These are phyloP conservation scores for Liolophura sinensis DNA, from an alignment of 1,140 invertebrate species.

Conservation along the genomic window DNA sequence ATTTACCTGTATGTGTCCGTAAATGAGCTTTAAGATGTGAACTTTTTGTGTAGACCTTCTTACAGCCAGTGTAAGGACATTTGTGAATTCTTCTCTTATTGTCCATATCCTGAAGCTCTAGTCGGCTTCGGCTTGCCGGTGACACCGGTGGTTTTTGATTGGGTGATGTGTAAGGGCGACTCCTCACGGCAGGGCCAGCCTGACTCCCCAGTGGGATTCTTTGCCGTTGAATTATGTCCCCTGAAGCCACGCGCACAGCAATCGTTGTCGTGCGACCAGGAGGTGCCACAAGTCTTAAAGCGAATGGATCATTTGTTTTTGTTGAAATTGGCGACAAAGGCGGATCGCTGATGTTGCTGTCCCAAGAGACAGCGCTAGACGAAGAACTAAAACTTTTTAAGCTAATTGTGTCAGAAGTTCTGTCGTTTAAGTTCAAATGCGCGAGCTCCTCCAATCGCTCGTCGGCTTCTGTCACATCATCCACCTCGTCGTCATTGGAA, in stretches of 20 bases:
- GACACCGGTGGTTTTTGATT: conserved; percentile 5
- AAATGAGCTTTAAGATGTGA: conserved; percentile 98
- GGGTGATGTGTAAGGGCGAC: conserved; percentile 34
- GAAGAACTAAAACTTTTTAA: conserved; percentile 54
- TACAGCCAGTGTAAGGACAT: conserved; percentile 91
- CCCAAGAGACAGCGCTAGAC: conserved; percentile 57
- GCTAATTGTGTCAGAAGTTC: conserved; percentile 40
- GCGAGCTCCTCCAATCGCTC: conserved; percentile 46
- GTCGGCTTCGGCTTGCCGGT: background rate
- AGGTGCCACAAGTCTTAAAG: conserved; percentile 48
- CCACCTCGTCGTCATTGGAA: conserved; percentile 31
- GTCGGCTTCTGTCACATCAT: conserved; percentile 34
- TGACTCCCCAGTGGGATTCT: conserved; percentile 1
- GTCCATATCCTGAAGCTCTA: conserved; percentile 41
- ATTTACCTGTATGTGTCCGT: conserved; percentile 93
- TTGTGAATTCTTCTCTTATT: conserved; percentile 48
- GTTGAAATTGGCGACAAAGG: conserved; percentile 42
- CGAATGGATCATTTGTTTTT: conserved; percentile 48
- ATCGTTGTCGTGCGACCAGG: conserved; percentile 45
- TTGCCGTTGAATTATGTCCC: conserved; percentile 25
- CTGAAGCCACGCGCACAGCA: conserved; percentile 31
- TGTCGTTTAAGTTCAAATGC: conserved; percentile 46
- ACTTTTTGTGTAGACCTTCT: conserved; percentile 98
- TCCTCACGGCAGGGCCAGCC: conserved; percentile 10
- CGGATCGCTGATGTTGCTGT: conserved; percentile 55